phyloP scores from a whole-genome alignment of 2,113 vertebrate species.

The Mobula hypostoma region DNA sequence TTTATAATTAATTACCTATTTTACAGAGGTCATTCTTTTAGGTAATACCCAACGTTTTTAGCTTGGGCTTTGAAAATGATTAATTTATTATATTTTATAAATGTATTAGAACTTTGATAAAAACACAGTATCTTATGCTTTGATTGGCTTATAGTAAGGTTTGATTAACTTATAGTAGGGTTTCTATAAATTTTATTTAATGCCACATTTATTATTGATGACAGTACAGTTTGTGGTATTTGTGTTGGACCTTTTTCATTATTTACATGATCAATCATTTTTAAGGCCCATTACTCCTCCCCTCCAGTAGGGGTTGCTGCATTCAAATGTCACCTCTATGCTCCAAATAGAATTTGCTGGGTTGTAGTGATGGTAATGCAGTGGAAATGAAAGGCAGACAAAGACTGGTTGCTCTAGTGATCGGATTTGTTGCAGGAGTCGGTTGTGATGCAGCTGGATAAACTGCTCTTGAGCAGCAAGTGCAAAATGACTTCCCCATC shows the following conservation, averaged over 20 bases:
- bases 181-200: background rate
- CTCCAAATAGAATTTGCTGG: background rate
- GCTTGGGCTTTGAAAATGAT: slow-evolving; percentile 30
- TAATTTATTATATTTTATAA: slow-evolving; percentile 18
- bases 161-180: too few species aligned
- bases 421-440: background rate
- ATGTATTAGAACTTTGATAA: background rate
- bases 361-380: background rate
- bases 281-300: background rate
- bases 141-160: background rate
- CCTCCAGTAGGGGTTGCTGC: background rate
- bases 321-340: background rate
- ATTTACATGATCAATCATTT: background rate
- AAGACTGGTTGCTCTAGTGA: background rate
- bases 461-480: background rate
- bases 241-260: background rate
- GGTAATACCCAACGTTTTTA: background rate
- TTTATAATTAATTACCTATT: slow-evolving; percentile 7
- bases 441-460: background rate
- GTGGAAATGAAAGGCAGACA: background rate
- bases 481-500: background rate
- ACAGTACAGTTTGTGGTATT: background rate
- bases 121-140: background rate
- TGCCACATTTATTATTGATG: background rate
- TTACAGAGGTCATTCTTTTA: background rate